Evolutionary conservation across 1,140 invertebrate species (phyloP).

Genomic region (Caenorhabditis briggsae): DNA sequence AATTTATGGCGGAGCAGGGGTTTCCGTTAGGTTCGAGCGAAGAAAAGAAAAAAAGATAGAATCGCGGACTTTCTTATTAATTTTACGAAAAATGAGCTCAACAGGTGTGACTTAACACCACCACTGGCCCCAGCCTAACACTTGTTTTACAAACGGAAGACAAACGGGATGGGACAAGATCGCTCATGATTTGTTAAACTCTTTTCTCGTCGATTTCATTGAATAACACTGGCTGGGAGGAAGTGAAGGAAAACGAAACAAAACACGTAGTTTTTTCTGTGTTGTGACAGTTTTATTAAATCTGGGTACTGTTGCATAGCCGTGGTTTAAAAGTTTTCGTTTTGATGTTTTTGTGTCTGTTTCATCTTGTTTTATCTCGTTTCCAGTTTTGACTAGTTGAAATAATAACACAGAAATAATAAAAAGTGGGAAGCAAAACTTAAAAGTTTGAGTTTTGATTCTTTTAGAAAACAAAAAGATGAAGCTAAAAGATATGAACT

Average conservation of each 20-base stretch:
- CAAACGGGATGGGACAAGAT: conserved; percentile 45
- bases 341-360: too few relatives aligned
- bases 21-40: background rate
- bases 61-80: conserved; percentile 39
- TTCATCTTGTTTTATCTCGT: too few relatives aligned
- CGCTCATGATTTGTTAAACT: conserved; percentile 56
- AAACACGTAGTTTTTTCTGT: background rate
- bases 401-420: too few relatives aligned
- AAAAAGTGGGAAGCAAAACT: too few relatives aligned
- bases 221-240: conserved; percentile 4
- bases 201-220: conserved; percentile 2
- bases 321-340: too few relatives aligned
- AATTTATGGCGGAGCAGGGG: background rate
- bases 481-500: too few relatives aligned
- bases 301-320: background rate
- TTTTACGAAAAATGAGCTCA: conserved; percentile 33
- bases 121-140: conserved; percentile 2
- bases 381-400: too few relatives aligned
- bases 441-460: too few relatives aligned
- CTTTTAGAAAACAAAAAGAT: too few relatives aligned
- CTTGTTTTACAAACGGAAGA: conserved; percentile 54
- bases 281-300: background rate
- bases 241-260: background rate
- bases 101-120: conserved; percentile 30
- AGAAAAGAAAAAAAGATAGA: too few relatives aligned